Percentiles rank a stretch among this genome's conserved stretches.
Conservation (phyloP, 2,797 vertebrate species). For the Chiloscyllium punctatum region DNA sequence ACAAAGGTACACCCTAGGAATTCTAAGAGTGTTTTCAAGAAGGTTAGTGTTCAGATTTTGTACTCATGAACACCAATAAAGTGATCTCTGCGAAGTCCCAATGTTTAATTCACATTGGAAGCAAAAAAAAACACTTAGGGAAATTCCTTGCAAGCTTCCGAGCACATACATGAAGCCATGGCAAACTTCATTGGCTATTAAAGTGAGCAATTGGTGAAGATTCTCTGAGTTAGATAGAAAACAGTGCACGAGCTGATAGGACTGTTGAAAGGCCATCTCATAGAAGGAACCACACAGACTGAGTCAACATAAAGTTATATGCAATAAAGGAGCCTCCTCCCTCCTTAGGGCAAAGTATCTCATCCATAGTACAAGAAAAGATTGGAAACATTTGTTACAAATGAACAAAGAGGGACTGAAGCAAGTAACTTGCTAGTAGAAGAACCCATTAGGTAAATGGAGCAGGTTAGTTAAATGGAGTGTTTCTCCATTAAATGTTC, state of each 20-base stretch:
- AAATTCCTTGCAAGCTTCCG: not conserved
- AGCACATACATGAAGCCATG: not conserved
- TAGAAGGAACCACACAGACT: no score
- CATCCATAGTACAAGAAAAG: no score
- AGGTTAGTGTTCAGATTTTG: not conserved
- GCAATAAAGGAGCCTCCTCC: not conserved
- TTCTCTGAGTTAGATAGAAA: not conserved
- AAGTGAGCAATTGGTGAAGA: not conserved
- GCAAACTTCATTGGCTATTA: not conserved
- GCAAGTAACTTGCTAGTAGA: not conserved
- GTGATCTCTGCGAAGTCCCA: not conserved
- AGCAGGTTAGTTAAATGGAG: constrained; percentile 1
- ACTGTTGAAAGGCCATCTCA: not conserved
- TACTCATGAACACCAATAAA: not conserved
- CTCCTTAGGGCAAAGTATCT: no score
- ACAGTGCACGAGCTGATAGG: not conserved
- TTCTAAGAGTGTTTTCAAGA: not conserved
- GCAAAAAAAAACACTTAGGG: not conserved
- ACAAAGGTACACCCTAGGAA: not conserved
- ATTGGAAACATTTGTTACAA: not conserved
- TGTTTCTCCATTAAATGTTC: not conserved
- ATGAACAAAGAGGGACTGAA: not conserved
- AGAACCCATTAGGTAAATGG: not conserved
- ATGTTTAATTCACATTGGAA: not conserved
- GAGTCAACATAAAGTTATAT: not conserved